Percentiles rank a stretch among this genome's conserved stretches.
Evolutionary conservation across 2,113 vertebrate species (phyloP).

Genomic region (Syrrhaptes paradoxus): DNA sequence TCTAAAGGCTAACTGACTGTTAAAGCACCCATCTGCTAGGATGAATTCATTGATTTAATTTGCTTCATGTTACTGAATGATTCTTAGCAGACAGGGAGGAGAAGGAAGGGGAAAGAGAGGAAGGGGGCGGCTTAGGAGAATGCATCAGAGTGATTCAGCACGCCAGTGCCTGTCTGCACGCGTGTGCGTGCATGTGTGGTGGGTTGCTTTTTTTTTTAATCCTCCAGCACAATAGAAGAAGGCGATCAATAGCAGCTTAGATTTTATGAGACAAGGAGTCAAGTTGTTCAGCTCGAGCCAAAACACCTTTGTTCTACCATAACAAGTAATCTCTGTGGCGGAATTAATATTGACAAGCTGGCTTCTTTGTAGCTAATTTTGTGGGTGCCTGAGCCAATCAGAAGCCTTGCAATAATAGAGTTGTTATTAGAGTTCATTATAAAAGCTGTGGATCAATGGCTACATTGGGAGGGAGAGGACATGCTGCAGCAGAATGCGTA

Average conservation of each 20-base stretch:
- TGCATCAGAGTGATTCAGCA: slow-evolving; percentile 72
- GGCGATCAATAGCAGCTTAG: slow-evolving; percentile 88
- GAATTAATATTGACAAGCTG: slow-evolving; percentile 90
- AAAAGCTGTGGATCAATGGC: slow-evolving; percentile 87
- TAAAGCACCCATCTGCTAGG: slow-evolving; percentile 99
- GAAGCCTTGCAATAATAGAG: slow-evolving; percentile 86
- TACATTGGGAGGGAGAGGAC: slow-evolving; percentile 80
- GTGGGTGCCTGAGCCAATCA: slow-evolving; percentile 85
- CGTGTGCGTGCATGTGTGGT: not conserved
- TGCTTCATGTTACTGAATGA: slow-evolving; percentile 90
- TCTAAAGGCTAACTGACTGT: slow-evolving; percentile 99
- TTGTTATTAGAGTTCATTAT: slow-evolving; percentile 93
- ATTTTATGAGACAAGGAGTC: slow-evolving; percentile 89
- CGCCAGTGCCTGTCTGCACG: slow-evolving; percentile 3
- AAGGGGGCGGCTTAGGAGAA: slow-evolving; percentile 49
- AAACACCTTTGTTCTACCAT: slow-evolving; percentile 90
- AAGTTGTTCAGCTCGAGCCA: slow-evolving; percentile 80
- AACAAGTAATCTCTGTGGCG: slow-evolving; percentile 84
- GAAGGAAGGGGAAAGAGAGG: slow-evolving; percentile 22
- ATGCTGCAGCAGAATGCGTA: slow-evolving; percentile 72
- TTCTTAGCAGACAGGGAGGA: slow-evolving; percentile 77
- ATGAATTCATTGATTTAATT: slow-evolving; percentile 99
- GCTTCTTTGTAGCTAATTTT: slow-evolving; percentile 91
- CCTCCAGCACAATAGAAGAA: slow-evolving; percentile 75
- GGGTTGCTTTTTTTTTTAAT: slow-evolving; percentile 64